Conservation (phyloP, 2,888 invertebrate genomes). For the Tenthredo amoena region DNA sequence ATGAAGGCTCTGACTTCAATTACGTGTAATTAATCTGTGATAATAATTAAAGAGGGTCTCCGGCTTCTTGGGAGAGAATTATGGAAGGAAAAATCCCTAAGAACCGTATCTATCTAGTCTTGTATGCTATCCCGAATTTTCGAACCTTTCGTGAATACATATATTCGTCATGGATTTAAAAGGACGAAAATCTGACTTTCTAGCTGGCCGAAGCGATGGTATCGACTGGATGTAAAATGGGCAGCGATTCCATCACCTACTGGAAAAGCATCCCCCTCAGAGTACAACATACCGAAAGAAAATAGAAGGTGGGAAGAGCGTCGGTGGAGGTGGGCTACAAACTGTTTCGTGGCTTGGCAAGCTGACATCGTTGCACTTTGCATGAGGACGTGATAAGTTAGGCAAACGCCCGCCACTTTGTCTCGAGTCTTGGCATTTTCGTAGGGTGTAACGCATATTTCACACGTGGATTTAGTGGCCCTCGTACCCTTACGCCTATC, state of each 20-base stretch:
- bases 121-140: neutral
- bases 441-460: constrained; percentile 53
- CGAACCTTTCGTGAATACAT: neutral
- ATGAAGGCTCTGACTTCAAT: neutral
- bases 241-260: constrained; percentile 32
- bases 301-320: constrained; percentile 32
- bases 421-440: constrained; percentile 53
- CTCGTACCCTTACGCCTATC: constrained; percentile 4
- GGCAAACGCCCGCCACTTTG: constrained; percentile 54
- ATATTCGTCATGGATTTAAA: neutral
- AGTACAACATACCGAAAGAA: neutral
- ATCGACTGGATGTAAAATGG: constrained; percentile 45
- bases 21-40: neutral
- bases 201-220: neutral
- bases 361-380: constrained; percentile 56
- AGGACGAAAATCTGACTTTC: neutral
- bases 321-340: constrained; percentile 42
- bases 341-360: constrained; percentile 56
- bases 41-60: neutral
- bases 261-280: neutral
- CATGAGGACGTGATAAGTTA: constrained; percentile 56
- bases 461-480: constrained; percentile 46
- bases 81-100: neutral
- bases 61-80: neutral
- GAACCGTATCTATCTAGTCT: neutral